These are phyloP conservation scores for Diaperis boleti DNA, from an alignment of 2,888 invertebrate species.

Conservation along the genomic window DNA sequence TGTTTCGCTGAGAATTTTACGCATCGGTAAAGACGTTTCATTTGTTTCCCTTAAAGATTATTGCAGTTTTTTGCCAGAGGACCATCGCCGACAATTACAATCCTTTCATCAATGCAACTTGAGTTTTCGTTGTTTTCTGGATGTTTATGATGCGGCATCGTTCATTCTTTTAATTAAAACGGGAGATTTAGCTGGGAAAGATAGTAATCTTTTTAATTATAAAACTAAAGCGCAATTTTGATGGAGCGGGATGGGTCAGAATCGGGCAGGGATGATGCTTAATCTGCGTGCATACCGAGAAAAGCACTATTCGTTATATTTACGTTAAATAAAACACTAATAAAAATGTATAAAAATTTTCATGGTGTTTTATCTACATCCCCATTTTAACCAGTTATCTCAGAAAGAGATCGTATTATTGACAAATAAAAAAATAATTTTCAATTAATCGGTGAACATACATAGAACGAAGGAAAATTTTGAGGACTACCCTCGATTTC, in stretches of 20 bases:
- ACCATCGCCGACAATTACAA: conserved; percentile 3
- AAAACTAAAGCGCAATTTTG: conserved; percentile 8
- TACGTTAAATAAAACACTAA: too few relatives aligned
- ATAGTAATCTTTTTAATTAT: conserved; percentile 8
- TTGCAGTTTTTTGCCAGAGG: not conserved
- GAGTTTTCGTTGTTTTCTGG: not conserved
- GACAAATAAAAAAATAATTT: too few relatives aligned
- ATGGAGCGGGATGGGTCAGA: not conserved
- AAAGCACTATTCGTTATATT: too few relatives aligned
- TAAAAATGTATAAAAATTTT: too few relatives aligned
- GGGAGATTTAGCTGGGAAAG: not conserved
- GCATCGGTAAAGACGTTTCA: not conserved
- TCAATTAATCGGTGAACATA: too few relatives aligned
- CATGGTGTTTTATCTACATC: too few relatives aligned
- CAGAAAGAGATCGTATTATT: too few relatives aligned
- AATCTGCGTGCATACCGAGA: too few relatives aligned
- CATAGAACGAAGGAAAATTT: too few relatives aligned
- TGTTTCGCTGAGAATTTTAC: not conserved
- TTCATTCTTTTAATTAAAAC: conserved; percentile 20
- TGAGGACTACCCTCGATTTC: too few relatives aligned
- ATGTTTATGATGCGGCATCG: conserved; percentile 3
- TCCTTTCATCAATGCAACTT: conserved; percentile 1
- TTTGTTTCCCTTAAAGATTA: not conserved
- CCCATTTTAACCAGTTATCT: too few relatives aligned
- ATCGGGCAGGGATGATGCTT: too few relatives aligned